Evolutionary conservation across 2,888 invertebrate genomes (phyloP).

Genomic region (Caenorhabditis wallacei): DNA sequence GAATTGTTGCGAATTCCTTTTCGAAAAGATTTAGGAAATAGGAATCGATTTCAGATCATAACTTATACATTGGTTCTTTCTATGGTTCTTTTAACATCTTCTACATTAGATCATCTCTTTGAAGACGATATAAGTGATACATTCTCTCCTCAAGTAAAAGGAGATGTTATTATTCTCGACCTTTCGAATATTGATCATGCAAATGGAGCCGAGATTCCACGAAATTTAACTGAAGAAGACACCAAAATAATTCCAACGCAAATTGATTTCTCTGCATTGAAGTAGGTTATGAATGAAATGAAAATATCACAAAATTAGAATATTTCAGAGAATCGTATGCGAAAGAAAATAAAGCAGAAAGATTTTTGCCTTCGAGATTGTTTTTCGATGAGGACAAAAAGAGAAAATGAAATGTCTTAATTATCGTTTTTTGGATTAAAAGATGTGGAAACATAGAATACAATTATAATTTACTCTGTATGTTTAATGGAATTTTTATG

Average conservation of each 20-base stretch:
- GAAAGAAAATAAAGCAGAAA: conserved; percentile 63
- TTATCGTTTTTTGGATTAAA: too few species aligned
- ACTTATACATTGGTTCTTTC: conserved; percentile 3
- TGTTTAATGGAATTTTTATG: too few species aligned
- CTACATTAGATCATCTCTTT: conserved; percentile 13
- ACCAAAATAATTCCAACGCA: conserved; percentile 65
- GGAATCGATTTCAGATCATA: conserved; percentile 6
- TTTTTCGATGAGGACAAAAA: conserved; percentile 46
- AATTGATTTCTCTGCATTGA: conserved; percentile 63
- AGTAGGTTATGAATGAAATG: conserved; percentile 21
- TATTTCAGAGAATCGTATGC: conserved; percentile 61
- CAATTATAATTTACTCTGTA: too few species aligned
- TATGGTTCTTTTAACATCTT: conserved; percentile 17
- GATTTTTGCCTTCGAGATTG: conserved; percentile 55
- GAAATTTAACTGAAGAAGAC: conserved; percentile 60
- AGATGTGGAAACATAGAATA: neutral
- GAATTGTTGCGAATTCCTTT: neutral
- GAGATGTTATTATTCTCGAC: conserved; percentile 45
- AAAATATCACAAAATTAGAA: neutral
- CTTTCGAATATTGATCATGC: conserved; percentile 59
- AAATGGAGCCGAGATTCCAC: conserved; percentile 61
- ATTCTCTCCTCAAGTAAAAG: conserved; percentile 6
- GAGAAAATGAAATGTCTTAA: conserved; percentile 13
- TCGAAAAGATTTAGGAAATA: too few species aligned
- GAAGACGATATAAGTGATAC: conserved; percentile 14